phyloP scores from a whole-genome alignment of 2,797 vertebrate genomes.

The Tolypeutes matacus region DNA sequence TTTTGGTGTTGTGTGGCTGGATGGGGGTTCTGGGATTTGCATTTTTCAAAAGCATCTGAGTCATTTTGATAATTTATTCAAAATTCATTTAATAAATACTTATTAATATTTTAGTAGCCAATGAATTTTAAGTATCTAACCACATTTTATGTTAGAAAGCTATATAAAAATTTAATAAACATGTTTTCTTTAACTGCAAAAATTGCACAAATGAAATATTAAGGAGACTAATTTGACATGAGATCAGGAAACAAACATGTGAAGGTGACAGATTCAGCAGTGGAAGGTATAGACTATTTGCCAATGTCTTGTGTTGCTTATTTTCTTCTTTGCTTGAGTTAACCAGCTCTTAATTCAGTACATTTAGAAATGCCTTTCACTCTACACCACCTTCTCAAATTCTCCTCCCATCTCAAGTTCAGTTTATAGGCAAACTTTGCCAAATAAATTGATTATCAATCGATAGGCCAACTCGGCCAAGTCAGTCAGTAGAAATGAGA shows the following conservation, averaged over 20 bases:
- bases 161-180: conserved; percentile 30
- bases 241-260: not conserved
- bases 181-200: not conserved
- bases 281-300: not conserved
- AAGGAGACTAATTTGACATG: not conserved
- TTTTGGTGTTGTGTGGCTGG: not conserved
- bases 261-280: not conserved
- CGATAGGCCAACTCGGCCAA: not conserved
- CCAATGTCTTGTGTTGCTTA: not conserved
- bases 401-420: not conserved
- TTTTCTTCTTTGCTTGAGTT: not conserved
- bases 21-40: not conserved
- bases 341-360: not conserved
- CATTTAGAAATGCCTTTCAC: not conserved
- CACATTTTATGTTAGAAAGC: conserved; percentile 7
- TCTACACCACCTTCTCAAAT: not conserved
- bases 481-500: not conserved
- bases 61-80: conserved; percentile 32
- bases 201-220: conserved; percentile 16
- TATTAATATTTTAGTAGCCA: not conserved
- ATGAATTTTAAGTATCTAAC: not conserved
- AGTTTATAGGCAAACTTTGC: not conserved
- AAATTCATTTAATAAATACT: conserved; percentile 23
- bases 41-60: not conserved
- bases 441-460: no score